Base-by-base conservation (phyloP, 2,888 invertebrate species). In the Caradrina kadenii region DNA sequence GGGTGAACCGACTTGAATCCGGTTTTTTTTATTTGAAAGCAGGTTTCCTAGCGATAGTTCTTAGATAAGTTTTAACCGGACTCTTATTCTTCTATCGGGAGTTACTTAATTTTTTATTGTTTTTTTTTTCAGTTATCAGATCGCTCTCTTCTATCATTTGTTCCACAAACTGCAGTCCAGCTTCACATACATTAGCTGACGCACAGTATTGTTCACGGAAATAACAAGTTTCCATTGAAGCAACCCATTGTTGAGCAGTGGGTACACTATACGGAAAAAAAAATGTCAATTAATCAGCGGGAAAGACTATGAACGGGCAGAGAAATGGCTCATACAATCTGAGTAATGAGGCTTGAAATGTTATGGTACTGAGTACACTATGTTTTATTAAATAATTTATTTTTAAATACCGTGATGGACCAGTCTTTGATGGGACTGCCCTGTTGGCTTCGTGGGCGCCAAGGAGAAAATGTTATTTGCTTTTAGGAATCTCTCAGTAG, bases 211-310 rank as follows among this genome's bases (percentile, higher is more conserved):
- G 92, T 93, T 89, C 87, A 84, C 80, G 82, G 84, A 83, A 90
- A 90, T 92, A 92, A 92, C 92, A 90, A 91, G 91, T 92, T 92
- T 89, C 88, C 88, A 91, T 91, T 89, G 87, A 86, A 89, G 76
- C 83, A 77, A 76, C 71, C 79, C 83, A 90, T 92, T 92, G 92
- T 93, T 87, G 74, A 63, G 35, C 52, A 77, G 80, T 69, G 39
- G 21, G 68, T 45, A 45, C 69, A 35, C 39, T 80, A 78, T 86
- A 84, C 85, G 80, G 71, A 65, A 90, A 90, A 89, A 90, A 90
- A 89, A 89, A 87, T 87, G 88, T 87, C 88, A 88, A 90, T 91
- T 92, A 91, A 92, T 92, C 90, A 90, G 54, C 59, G 77, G 76
- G 80, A 83, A 82, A 77, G 76, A 72, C 61, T 70, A 73, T 72